Conservation (phyloP, 2,797 vertebrate genomes). For the Myotis findleyi region DNA sequence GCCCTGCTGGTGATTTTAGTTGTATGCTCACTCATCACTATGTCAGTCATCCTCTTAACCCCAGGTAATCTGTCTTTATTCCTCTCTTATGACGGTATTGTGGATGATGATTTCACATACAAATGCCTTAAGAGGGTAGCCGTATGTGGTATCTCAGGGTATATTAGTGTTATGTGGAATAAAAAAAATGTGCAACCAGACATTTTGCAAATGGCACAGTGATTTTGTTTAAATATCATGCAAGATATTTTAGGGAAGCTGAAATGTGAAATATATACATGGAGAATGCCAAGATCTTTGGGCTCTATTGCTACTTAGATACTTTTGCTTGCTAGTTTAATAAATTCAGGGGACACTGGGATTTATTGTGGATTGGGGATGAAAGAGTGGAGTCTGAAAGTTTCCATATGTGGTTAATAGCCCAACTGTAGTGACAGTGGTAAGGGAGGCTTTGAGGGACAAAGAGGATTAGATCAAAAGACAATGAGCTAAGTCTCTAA, state of each 20-base stretch:
- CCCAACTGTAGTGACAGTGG: background rate
- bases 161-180: conserved; percentile 38
- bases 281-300: background rate
- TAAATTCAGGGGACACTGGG: background rate
- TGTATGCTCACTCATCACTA: conserved; percentile 98
- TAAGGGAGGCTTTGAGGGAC: background rate
- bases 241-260: background rate
- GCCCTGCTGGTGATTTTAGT: conserved; percentile 97
- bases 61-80: conserved; percentile 90
- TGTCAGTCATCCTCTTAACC: conserved; percentile 98
- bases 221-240: conserved; percentile 43
- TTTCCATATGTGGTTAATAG: background rate
- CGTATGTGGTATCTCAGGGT: conserved; percentile 56
- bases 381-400: background rate
- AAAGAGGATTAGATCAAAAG: background rate
- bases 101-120: conserved; percentile 68
- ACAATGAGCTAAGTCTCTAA: background rate
- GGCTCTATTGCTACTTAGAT: background rate
- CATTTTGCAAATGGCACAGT: background rate
- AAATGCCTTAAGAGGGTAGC: conserved; percentile 64
- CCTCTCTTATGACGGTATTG: conserved; percentile 74
- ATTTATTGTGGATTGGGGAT: background rate
- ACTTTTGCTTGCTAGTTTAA: conserved; percentile 20
- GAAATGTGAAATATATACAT: background rate
- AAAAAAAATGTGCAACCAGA: background rate